Evolutionary conservation across 1,140 invertebrate genomes (phyloP).

Genomic region (Cherax quadricarinatus): DNA sequence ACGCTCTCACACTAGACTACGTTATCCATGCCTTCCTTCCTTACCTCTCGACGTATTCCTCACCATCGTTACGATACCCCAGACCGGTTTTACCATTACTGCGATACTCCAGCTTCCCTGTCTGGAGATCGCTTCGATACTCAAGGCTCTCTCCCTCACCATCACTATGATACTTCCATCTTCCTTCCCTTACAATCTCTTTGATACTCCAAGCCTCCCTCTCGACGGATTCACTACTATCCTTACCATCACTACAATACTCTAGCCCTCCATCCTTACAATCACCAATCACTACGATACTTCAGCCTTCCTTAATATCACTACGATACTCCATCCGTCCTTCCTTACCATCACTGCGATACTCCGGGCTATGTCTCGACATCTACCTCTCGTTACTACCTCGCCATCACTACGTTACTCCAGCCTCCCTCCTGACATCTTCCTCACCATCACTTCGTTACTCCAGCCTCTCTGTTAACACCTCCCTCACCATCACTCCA

Average conservation of each 20-base stretch:
- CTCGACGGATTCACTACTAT: background rate
- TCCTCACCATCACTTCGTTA: no score
- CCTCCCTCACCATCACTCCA: no score
- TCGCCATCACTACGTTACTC: background rate
- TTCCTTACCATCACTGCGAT: no score
- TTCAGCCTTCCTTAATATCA: background rate
- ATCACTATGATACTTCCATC: background rate
- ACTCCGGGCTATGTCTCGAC: no score
- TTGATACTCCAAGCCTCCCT: background rate
- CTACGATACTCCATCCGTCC: no score
- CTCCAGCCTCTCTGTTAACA: no score
- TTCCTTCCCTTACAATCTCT: background rate
- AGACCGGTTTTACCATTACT: no score
- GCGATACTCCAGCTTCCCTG: no score
- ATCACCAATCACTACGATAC: no score
- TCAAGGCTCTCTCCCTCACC: no score
- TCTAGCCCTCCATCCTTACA: background rate
- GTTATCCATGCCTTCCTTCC: background rate
- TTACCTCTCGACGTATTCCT: background rate
- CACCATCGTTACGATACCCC: no score
- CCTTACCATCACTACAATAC: background rate
- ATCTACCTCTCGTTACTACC: background rate
- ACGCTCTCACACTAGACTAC: background rate
- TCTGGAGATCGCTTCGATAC: no score
- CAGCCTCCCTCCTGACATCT: background rate